These are phyloP conservation scores for Petroica traversi DNA, from an alignment of 2,113 vertebrate genomes.

Conservation along the genomic window DNA sequence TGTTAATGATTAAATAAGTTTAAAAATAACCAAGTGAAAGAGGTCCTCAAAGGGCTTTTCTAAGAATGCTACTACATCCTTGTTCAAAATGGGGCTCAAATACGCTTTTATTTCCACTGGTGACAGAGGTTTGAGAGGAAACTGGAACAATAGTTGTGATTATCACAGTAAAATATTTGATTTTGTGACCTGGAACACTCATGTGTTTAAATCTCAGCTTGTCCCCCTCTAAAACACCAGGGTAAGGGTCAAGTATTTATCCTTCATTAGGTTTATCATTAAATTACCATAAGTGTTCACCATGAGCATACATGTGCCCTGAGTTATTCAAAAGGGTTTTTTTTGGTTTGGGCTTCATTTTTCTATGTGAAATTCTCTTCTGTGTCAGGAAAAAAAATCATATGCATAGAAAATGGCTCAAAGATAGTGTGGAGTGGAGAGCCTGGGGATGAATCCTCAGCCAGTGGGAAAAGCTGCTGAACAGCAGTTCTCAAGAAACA, in stretches of 20 bases:
- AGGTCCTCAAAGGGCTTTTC: not conserved
- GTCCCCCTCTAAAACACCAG: not conserved
- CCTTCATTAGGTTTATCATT: not conserved
- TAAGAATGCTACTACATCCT: not conserved
- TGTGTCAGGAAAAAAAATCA: not conserved
- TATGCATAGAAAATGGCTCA: not conserved
- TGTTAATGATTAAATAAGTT: not conserved
- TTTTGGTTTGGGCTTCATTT: not conserved
- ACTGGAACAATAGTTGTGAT: not conserved
- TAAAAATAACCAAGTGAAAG: not conserved
- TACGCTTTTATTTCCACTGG: not conserved
- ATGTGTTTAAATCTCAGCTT: not conserved
- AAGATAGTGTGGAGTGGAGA: not conserved
- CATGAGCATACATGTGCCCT: not conserved
- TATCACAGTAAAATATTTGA: not conserved
- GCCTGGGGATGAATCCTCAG: not conserved
- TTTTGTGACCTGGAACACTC: not conserved
- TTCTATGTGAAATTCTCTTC: not conserved
- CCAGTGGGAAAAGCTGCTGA: not conserved
- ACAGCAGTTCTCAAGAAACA: slow-evolving; percentile 77
- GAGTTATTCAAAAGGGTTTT: not conserved
- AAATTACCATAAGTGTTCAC: not conserved
- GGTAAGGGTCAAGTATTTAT: not conserved
- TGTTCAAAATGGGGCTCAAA: not conserved
- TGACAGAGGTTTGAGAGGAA: not conserved